Evolutionary conservation across 2,888 invertebrate genomes (phyloP), one percentile per base, ranked within the genome.

Genomic region (Spilosoma lubricipeda): DNA sequence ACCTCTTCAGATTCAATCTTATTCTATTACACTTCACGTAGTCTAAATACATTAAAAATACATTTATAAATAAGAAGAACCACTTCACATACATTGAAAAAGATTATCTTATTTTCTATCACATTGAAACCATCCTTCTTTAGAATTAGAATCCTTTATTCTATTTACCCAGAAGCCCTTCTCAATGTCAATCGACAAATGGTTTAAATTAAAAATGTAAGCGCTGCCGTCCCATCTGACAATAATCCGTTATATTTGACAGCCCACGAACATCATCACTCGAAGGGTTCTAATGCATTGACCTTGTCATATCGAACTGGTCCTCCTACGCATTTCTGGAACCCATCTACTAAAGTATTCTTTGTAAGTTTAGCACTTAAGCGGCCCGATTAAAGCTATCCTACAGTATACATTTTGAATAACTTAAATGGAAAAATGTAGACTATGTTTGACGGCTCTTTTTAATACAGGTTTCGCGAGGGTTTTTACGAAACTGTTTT

Each of bases 391-490:
- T 82, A 80, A 79, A 75, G 67, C 27, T 79, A 75, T 78, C 76
- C 85, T 80, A 85, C 84, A 72, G 67, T 67, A 77, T 73, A 74
- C 39, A 76, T 73, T 56, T 79, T 72, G 75, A 84, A 78, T 79
- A 77, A 75, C 77, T 74, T 71, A 72, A 64, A 74, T 76, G 63
- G 71, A 76, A 85, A 70, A 76, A 30, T 67, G 59, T 71, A 72
- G 70, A 76, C 80, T 33, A 71, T 74, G 79, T 74, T 56, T 80
- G 85, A 79, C 87, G 86, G 86, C 70, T 36, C 80, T 77, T 83
- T 79, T 85, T 77, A 87, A 69, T 78, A 81, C 84, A 77, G 77
- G 87, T 86, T 84, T 79, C 75, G 82, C 81, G 79, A 84, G 79
- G 75, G 33, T 77, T 81, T 73, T 82, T 76, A 79, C 77, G 71